Percentiles rank a stretch among this genome's conserved stretches.
phyloP scores from a whole-genome alignment of 2,888 invertebrate species.

The Lasioglossum calceatum region DNA sequence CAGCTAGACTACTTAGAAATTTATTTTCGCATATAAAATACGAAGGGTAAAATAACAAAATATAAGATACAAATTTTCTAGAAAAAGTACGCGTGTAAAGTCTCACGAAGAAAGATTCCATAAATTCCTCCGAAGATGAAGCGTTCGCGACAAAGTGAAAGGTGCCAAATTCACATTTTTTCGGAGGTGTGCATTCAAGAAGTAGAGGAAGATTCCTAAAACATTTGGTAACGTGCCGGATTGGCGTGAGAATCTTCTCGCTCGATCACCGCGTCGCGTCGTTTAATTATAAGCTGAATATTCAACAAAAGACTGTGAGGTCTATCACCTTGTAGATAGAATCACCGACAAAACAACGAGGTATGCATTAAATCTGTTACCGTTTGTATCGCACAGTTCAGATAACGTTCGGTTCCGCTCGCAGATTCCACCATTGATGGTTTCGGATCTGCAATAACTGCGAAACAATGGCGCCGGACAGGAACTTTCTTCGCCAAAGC shows the following conservation, averaged over 20 bases:
- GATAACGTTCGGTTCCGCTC: background rate
- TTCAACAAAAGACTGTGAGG: background rate
- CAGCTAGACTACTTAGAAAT: too few species aligned
- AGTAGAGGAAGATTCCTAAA: background rate
- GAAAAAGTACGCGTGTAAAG: background rate
- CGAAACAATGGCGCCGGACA: background rate
- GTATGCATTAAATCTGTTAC: background rate
- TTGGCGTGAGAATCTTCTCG: background rate
- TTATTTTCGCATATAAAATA: too few species aligned
- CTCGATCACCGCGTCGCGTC: background rate
- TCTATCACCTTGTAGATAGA: background rate
- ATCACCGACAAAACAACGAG: background rate
- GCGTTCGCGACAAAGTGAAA: background rate
- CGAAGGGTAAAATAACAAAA: too few species aligned
- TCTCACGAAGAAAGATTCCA: background rate
- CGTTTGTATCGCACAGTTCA: background rate
- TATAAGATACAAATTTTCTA: background rate
- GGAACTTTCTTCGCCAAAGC: background rate
- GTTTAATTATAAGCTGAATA: background rate
- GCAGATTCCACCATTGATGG: background rate
- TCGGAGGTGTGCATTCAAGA: background rate
- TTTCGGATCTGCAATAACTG: background rate
- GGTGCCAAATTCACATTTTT: background rate
- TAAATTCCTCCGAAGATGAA: background rate
- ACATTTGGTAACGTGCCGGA: background rate